phyloP scores from a whole-genome alignment of 2,888 invertebrate genomes.

The Volucella inanis region DNA sequence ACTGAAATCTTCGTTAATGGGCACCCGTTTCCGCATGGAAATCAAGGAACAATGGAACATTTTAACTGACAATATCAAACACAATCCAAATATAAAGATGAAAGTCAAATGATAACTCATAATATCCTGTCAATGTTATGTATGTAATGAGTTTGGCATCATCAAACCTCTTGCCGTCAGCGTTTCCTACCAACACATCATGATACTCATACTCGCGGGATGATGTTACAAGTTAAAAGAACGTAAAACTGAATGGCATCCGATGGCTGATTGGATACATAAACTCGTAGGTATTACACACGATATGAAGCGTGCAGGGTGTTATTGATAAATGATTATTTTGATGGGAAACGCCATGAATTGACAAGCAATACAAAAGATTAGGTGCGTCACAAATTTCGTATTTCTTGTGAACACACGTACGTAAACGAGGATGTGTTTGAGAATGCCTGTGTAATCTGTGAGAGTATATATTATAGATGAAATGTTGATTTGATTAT shows the following conservation, averaged over 20 bases:
- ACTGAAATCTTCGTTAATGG: neutral
- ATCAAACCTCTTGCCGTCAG: slow-evolving; percentile 37
- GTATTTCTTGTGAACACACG: neutral
- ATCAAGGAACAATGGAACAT: slow-evolving; percentile 9
- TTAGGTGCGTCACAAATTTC: slow-evolving; percentile 29
- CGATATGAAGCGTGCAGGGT: neutral
- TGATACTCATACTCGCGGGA: slow-evolving; percentile 20
- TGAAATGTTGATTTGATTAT: slow-evolving; percentile 24
- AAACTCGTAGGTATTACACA: neutral
- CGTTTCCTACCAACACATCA: slow-evolving; percentile 35
- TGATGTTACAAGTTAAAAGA: slow-evolving; percentile 41
- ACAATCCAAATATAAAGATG: slow-evolving; percentile 30
- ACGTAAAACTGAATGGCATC: slow-evolving; percentile 37
- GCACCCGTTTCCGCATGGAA: neutral
- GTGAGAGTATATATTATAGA: neutral
- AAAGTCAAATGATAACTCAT: slow-evolving; percentile 51
- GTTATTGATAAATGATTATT: slow-evolving; percentile 42
- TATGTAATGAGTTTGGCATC: slow-evolving; percentile 36
- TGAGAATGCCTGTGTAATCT: neutral
- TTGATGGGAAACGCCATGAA: slow-evolving; percentile 30
- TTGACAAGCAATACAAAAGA: slow-evolving; percentile 19
- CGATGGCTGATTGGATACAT: slow-evolving; percentile 37
- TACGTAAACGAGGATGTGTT: too few relatives aligned
- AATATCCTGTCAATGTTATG: slow-evolving; percentile 43
- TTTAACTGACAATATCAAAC: slow-evolving; percentile 38